Conservation (phyloP, 2,797 vertebrate species). For the Takifugu ocellatus region DNA sequence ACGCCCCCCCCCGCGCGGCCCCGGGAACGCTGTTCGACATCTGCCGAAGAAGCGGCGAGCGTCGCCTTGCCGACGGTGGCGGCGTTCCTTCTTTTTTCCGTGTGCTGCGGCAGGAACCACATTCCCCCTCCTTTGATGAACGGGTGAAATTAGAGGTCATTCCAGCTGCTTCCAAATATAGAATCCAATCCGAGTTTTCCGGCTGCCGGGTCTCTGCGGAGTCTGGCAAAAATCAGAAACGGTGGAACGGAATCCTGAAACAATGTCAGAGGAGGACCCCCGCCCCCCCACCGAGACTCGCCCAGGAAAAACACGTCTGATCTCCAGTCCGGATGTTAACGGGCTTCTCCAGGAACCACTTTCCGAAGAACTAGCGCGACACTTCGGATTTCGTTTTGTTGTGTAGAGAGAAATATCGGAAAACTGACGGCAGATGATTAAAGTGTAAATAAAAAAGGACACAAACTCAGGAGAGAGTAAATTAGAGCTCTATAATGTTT, state of each 20-base stretch:
- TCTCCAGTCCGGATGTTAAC: no score
- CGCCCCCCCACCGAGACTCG: neutral
- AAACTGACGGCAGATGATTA: no score
- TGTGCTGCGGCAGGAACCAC: slow-evolving; percentile 2
- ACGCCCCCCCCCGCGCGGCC: slow-evolving; percentile 45
- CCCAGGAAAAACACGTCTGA: no score
- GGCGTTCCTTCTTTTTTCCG: neutral
- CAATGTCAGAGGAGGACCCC: slow-evolving; percentile 34
- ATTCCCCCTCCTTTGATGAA: slow-evolving; percentile 48
- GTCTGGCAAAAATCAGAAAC: slow-evolving; percentile 56
- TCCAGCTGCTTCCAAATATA: slow-evolving; percentile 62
- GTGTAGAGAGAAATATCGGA: no score
- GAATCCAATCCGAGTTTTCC: slow-evolving; percentile 63
- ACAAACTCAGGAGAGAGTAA: no score
- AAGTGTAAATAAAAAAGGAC: no score
- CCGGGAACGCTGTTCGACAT: slow-evolving; percentile 51
- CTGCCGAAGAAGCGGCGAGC: slow-evolving; percentile 43
- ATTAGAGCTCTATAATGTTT: no score
- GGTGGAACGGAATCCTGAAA: slow-evolving; percentile 52
- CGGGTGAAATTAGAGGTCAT: slow-evolving; percentile 69
- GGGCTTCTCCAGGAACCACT: no score
- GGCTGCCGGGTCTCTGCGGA: slow-evolving; percentile 60
- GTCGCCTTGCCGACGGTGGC: slow-evolving; percentile 30
- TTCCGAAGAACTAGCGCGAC: no score
- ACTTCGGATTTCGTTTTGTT: no score